Evolutionary conservation across 2,888 invertebrate genomes (phyloP).

Genomic region (Tanaodytes sp.): DNA sequence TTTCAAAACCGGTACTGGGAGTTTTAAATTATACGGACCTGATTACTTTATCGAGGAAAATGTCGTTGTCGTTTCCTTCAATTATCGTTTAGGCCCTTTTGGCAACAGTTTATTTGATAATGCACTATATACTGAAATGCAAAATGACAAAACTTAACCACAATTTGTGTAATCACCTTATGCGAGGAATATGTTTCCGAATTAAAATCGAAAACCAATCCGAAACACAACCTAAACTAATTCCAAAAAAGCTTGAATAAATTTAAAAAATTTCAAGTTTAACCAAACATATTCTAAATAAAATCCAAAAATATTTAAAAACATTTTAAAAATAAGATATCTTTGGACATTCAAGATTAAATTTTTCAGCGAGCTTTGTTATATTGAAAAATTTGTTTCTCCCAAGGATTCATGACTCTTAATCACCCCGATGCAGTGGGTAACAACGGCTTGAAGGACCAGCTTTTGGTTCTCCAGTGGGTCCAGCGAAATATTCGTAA

Average conservation of each 20-base stretch:
- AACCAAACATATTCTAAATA: not conserved
- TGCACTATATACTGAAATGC: not conserved
- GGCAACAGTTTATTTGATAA: conserved; percentile 56
- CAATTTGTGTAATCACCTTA: too few relatives aligned
- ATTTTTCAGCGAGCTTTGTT: too few relatives aligned
- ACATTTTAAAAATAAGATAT: too few relatives aligned
- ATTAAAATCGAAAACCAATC: too few relatives aligned
- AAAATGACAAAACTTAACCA: not conserved
- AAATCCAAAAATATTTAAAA: not conserved
- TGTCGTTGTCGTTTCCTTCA: conserved; percentile 57
- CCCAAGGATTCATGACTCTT: conserved; percentile 56
- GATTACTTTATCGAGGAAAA: conserved; percentile 60
- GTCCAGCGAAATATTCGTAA: conserved; percentile 73
- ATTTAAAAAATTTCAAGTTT: too few relatives aligned
- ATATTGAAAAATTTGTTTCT: too few relatives aligned
- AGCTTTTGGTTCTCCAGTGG: conserved; percentile 76
- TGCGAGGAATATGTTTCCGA: too few relatives aligned
- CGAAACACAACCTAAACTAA: too few relatives aligned
- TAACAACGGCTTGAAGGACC: conserved; percentile 71
- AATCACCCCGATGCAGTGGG: conserved; percentile 58
- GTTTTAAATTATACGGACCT: conserved; percentile 51
- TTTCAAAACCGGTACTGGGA: conserved; percentile 51
- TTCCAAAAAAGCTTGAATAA: too few relatives aligned
- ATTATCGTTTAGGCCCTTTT: conserved; percentile 60
- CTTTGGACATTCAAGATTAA: too few relatives aligned